Percentiles rank a stretch among this genome's conserved stretches.
Conservation (phyloP, 1,140 invertebrate genomes). For the Drosophila oshimai region DNA sequence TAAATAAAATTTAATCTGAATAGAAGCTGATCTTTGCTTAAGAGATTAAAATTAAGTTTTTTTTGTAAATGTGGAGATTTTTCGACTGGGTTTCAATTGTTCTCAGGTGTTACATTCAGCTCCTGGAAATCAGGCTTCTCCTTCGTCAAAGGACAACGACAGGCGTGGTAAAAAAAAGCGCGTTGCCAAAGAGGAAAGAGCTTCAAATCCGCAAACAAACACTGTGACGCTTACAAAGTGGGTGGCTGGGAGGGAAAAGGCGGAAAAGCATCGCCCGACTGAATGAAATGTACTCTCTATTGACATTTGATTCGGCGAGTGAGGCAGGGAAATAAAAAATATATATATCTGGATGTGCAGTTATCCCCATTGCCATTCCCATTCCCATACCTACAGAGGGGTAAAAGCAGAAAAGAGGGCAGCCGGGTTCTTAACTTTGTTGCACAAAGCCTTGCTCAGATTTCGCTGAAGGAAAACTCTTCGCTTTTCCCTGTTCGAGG, state of each 20-base stretch:
- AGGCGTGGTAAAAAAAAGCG: slow-evolving; percentile 45
- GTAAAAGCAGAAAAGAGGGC: slow-evolving; percentile 12
- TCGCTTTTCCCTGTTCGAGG: slow-evolving; percentile 14
- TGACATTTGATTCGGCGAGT: slow-evolving; percentile 69
- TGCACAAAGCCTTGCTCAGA: slow-evolving; percentile 66
- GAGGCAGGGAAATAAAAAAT: slow-evolving; percentile 17
- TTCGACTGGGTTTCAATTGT: too few relatives aligned
- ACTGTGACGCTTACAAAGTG: slow-evolving; percentile 65
- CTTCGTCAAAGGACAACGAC: neutral
- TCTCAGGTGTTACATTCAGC: neutral
- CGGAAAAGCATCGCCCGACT: slow-evolving; percentile 45
- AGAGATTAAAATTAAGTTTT: too few relatives aligned
- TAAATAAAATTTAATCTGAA: too few relatives aligned
- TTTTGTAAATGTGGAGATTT: too few relatives aligned
- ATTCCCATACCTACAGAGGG: too few relatives aligned
- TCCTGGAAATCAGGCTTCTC: neutral
- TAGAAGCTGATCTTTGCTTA: too few relatives aligned
- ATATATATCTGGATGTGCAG: slow-evolving; percentile 19
- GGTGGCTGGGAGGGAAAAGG: neutral
- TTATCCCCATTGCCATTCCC: slow-evolving; percentile 20
- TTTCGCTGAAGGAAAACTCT: slow-evolving; percentile 57
- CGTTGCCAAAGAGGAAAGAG: slow-evolving; percentile 67
- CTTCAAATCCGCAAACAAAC: slow-evolving; percentile 77
- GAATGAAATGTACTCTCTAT: slow-evolving; percentile 81
- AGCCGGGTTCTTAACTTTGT: slow-evolving; percentile 43